A percentile compares a stretch with the other conserved stretches of the same genome.
Conservation (phyloP, 2,797 vertebrate genomes). For the Natrix natrix region DNA sequence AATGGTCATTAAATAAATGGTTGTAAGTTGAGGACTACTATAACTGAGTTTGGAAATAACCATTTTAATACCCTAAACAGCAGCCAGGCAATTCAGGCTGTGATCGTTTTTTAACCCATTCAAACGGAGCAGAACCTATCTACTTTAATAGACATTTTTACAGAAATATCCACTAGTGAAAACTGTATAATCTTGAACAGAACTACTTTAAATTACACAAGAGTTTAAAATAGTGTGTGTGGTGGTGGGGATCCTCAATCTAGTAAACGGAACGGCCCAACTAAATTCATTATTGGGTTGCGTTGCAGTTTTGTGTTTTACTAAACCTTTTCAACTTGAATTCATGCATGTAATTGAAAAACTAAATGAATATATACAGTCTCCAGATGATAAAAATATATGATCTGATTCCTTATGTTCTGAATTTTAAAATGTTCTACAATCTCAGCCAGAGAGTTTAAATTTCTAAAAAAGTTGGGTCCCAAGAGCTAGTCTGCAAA, state of each 20-base stretch:
- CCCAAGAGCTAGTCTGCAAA: neutral
- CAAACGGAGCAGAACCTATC: neutral
- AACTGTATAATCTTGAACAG: neutral
- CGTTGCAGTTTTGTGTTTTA: neutral
- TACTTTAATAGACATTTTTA: neutral
- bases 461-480: neutral
- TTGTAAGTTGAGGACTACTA: neutral
- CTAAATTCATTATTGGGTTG: neutral
- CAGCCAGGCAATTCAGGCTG: neutral
- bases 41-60: neutral
- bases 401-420: conserved; percentile 4
- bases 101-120: neutral
- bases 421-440: neutral
- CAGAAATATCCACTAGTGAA: neutral
- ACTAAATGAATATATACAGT: neutral
- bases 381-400: conserved; percentile 19
- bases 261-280: neutral
- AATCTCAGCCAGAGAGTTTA: neutral
- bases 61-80: neutral
- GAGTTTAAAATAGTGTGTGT: neutral
- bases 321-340: conserved; percentile 2
- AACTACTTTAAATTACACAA: neutral
- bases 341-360: conserved; percentile 6
- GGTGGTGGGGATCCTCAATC: too few species aligned
- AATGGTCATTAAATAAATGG: neutral